A percentile compares a stretch with the other conserved stretches of the same genome.
Evolutionary conservation across 2,113 vertebrate genomes (phyloP).

Genomic region (Eudyptes chrysolophus): DNA sequence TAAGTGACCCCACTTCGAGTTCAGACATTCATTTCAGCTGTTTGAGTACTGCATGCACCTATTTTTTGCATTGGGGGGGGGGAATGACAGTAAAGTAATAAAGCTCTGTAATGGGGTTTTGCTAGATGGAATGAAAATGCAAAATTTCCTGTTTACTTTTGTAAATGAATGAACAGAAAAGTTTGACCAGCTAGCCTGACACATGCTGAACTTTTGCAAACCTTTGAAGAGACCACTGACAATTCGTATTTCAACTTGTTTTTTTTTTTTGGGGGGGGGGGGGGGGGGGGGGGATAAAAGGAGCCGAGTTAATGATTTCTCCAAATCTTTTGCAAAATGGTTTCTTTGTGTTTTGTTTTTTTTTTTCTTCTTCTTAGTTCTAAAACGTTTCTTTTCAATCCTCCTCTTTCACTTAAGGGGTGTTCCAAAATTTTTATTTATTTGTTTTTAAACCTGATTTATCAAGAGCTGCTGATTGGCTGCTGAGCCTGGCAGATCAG

Average conservation of each 20-base stretch:
- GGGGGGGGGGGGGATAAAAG: not conserved
- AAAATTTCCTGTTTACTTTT: not conserved
- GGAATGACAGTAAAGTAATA: not conserved
- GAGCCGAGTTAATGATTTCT: slow-evolving; percentile 29
- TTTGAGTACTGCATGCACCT: not conserved
- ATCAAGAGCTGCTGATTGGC: slow-evolving; percentile 6
- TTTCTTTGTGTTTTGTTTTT: not conserved
- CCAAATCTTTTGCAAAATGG: slow-evolving; percentile 37
- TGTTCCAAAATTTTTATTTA: not conserved
- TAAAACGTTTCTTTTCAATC: not conserved
- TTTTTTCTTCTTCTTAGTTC: not conserved
- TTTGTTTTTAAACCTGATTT: not conserved
- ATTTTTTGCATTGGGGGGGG: not conserved
- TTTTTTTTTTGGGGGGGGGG: no score
- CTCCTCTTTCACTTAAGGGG: not conserved
- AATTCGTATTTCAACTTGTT: slow-evolving; percentile 12
- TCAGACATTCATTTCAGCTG: not conserved
- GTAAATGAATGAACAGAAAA: not conserved
- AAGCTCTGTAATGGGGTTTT: not conserved
- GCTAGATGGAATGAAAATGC: not conserved
- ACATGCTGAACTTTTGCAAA: not conserved
- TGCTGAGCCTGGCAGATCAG: not conserved
- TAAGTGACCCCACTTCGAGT: not conserved
- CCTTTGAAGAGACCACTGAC: not conserved
- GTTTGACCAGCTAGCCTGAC: not conserved